Conservation (phyloP, 2,888 invertebrate genomes). For the Hyppa rectilinea region DNA sequence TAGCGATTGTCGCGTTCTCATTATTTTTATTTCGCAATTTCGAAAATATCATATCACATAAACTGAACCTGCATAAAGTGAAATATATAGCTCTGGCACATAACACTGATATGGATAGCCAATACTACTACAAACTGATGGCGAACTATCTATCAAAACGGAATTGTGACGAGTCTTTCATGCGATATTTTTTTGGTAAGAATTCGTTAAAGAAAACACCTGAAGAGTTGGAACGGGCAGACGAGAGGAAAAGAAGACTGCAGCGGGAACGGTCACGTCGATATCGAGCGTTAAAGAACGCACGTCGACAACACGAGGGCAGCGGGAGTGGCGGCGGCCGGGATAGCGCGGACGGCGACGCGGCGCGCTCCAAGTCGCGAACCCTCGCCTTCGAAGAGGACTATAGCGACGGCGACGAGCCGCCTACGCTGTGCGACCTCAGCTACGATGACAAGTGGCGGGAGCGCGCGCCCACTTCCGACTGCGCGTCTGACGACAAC, state of each 20-base stretch:
- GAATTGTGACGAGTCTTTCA: conserved; percentile 89
- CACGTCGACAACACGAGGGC: conserved; percentile 85
- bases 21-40: conserved; percentile 89
- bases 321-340: conserved; percentile 74
- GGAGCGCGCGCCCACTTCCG: conserved; percentile 78
- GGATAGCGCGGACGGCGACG: conserved; percentile 74
- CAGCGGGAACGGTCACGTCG: conserved; percentile 86
- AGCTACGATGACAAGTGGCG: conserved; percentile 85
- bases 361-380: conserved; percentile 76
- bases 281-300: conserved; percentile 87
- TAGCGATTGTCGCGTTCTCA: conserved; percentile 83
- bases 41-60: too few species aligned
- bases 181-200: conserved; percentile 89
- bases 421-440: conserved; percentile 86
- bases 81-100: conserved; percentile 34
- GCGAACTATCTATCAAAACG: conserved; percentile 88
- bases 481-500: conserved; percentile 87
- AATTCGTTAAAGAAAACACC: conserved; percentile 86
- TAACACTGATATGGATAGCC: conserved; percentile 82
- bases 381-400: conserved; percentile 80
- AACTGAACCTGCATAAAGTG: conserved; percentile 65
- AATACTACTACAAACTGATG: conserved; percentile 88
- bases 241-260: conserved; percentile 85
- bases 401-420: conserved; percentile 85
- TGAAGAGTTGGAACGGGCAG: conserved; percentile 86